Conservation (phyloP, 2,797 vertebrate genomes). For the Bradypodion pumilum region DNA sequence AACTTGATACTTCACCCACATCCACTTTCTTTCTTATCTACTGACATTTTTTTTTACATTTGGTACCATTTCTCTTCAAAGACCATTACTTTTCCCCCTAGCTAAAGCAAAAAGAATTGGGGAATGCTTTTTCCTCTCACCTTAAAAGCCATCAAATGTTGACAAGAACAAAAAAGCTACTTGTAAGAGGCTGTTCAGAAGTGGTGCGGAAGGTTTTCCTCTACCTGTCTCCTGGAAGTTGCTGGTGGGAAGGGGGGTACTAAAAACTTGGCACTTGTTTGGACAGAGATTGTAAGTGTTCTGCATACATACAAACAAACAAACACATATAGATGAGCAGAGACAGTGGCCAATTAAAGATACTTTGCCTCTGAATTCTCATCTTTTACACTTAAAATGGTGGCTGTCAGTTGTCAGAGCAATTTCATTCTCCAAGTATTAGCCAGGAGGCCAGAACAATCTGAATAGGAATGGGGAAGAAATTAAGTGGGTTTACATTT, state of each 20-base stretch:
- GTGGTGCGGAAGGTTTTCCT: neutral
- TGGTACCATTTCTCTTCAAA: conserved; percentile 49
- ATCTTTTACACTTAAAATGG: no score
- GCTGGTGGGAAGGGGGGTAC: neutral
- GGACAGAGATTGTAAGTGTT: neutral
- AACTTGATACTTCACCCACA: conserved; percentile 7
- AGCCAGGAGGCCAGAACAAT: no score
- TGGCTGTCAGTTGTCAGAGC: no score
- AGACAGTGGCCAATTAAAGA: neutral
- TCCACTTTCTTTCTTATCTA: neutral
- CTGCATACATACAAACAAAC: neutral
- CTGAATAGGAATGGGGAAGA: no score
- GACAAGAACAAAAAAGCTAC: conserved; percentile 17
- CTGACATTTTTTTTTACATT: conserved; percentile 45
- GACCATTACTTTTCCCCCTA: conserved; percentile 20
- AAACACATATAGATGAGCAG: neutral
- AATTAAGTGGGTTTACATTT: no score
- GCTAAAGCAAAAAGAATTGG: neutral
- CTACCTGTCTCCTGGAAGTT: neutral
- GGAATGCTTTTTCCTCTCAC: neutral
- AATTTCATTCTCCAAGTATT: no score
- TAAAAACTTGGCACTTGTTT: neutral
- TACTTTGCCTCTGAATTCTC: neutral
- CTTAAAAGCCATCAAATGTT: conserved; percentile 31
- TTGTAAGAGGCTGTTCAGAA: neutral